Conservation (phyloP, 2,888 invertebrate genomes). For the Drosophila percnosoma region DNA sequence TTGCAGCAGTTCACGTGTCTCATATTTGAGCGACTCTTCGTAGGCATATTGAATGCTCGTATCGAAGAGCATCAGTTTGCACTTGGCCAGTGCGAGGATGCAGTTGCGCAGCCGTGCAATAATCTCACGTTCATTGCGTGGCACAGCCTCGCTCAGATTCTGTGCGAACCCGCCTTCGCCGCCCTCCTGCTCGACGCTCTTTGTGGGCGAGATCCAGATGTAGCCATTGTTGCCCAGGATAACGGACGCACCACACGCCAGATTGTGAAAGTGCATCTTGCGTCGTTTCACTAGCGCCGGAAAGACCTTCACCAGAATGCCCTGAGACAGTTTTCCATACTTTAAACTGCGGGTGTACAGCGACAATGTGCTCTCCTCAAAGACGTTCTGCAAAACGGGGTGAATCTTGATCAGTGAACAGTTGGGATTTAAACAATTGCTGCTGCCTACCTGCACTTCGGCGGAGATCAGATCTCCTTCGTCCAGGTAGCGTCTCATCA, state of each 20-base stretch:
- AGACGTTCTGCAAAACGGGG: constrained; percentile 87
- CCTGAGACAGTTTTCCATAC: constrained; percentile 98
- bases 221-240: constrained; percentile 98
- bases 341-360: constrained; percentile 98
- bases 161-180: constrained; percentile 91
- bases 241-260: constrained; percentile 95
- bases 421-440: not conserved
- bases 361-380: constrained; percentile 95
- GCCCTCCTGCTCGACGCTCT: constrained; percentile 87
- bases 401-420: not conserved
- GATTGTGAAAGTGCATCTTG: constrained; percentile 97
- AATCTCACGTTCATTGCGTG: constrained; percentile 91
- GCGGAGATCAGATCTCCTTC: constrained; percentile 99
- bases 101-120: constrained; percentile 96
- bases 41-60: constrained; percentile 96
- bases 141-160: constrained; percentile 90
- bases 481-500: constrained; percentile 97
- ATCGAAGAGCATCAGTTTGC: constrained; percentile 95
- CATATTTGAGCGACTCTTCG: constrained; percentile 94
- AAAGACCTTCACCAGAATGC: constrained; percentile 94
- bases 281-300: constrained; percentile 96
- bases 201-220: constrained; percentile 94
- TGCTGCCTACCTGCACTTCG: constrained; percentile 90
- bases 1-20: constrained; percentile 91
- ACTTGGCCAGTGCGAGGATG: constrained; percentile 93